These are phyloP conservation scores for Temnopleurus reevesii DNA, from an alignment of 53 echinoderm and acorn worm species.

Conservation along the genomic window DNA sequence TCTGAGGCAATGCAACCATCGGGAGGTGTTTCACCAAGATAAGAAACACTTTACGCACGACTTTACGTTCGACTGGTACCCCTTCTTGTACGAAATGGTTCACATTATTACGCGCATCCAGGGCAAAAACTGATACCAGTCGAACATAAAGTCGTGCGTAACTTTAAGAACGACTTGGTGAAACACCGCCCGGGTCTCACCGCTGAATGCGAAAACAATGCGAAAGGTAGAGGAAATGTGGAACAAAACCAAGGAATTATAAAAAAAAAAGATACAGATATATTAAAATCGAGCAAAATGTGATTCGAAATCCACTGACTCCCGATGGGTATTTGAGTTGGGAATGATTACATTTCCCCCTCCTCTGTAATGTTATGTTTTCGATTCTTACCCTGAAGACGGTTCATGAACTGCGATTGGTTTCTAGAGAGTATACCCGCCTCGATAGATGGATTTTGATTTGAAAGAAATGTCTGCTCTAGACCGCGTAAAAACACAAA, in stretches of 20 bases:
- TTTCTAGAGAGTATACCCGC: background rate
- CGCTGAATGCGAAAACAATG: background rate
- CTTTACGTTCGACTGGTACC: too few species aligned
- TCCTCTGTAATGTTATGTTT: background rate
- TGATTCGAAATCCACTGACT: background rate
- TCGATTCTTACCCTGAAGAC: background rate
- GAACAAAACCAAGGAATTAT: background rate
- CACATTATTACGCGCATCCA: too few species aligned
- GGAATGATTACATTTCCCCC: slow-evolving; percentile 5
- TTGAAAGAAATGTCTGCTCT: too few species aligned
- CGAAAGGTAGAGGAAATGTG: background rate
- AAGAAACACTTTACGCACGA: too few species aligned
- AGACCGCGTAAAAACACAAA: too few species aligned
- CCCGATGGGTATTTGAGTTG: background rate
- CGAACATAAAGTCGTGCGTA: too few species aligned
- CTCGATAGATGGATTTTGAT: too few species aligned
- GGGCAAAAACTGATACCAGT: too few species aligned
- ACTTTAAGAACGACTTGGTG: too few species aligned
- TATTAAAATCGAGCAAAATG: background rate
- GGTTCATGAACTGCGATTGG: background rate
- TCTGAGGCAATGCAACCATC: background rate
- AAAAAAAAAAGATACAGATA: background rate
- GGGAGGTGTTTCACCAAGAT: too few species aligned
- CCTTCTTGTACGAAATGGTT: too few species aligned
- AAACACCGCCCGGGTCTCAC: too few species aligned